These are phyloP conservation scores for Heliocidaris erythrogramma DNA, from an alignment of 35 echinoderm and acorn worm genomes.

Conservation along the genomic window DNA sequence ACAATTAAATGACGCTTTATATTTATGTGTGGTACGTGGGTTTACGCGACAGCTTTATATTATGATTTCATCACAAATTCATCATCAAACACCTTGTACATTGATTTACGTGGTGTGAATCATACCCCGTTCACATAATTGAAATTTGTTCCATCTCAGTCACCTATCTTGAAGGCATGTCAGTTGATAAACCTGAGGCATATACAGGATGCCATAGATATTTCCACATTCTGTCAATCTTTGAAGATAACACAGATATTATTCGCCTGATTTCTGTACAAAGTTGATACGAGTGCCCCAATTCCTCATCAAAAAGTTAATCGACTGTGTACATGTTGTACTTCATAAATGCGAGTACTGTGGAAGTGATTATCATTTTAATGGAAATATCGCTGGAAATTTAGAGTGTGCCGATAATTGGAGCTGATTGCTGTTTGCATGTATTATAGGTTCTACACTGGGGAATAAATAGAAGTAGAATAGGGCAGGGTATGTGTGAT, in stretches of 20 bases:
- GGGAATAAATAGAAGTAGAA: neutral
- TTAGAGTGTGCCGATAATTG: neutral
- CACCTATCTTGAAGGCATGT: neutral
- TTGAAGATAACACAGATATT: neutral
- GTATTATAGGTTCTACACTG: neutral
- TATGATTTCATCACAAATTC: neutral
- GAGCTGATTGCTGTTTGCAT: neutral
- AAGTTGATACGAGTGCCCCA: neutral
- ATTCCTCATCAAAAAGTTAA: constrained; percentile 5
- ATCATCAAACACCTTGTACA: neutral
- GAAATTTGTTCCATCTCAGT: neutral
- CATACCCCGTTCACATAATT: neutral
- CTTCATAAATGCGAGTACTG: neutral
- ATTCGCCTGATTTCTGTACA: neutral
- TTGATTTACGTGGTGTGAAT: neutral
- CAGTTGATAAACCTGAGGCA: neutral
- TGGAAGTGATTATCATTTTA: constrained; percentile 7
- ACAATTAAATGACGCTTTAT: neutral
- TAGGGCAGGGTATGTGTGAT: neutral
- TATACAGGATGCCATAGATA: neutral
- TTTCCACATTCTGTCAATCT: neutral
- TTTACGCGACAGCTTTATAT: neutral
- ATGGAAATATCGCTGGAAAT: neutral
- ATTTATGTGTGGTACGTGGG: neutral
- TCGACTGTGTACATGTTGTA: neutral